Percentiles rank a stretch among this genome's conserved stretches.
Evolutionary conservation across 2,888 invertebrate species (phyloP).

Genomic region (Petrophora chlorosata): DNA sequence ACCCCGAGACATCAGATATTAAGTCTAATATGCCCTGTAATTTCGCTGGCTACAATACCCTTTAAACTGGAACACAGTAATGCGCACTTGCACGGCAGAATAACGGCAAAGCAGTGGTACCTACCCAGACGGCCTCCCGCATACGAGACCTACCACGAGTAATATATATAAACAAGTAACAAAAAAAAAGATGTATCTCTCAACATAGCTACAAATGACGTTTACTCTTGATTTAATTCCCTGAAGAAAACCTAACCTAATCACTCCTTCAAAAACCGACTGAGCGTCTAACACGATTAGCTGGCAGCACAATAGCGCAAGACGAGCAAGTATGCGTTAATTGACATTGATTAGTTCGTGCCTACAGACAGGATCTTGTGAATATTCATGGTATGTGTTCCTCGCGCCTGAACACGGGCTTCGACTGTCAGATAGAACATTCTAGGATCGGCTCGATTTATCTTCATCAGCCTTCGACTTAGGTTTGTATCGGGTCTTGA

Average conservation of each 20-base stretch:
- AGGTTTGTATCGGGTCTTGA: slow-evolving; percentile 3
- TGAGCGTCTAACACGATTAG: slow-evolving; percentile 28
- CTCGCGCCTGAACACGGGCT: slow-evolving; percentile 6
- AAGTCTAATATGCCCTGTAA: too few relatives aligned
- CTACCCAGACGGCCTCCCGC: too few relatives aligned
- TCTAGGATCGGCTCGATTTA: slow-evolving; percentile 4
- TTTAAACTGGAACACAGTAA: too few relatives aligned
- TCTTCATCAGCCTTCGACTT: slow-evolving; percentile 13
- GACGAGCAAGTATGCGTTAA: slow-evolving; percentile 41
- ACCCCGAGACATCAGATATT: too few relatives aligned
- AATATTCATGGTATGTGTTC: slow-evolving; percentile 43
- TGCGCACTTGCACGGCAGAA: too few relatives aligned
- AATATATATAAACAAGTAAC: too few relatives aligned
- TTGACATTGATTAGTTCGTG: slow-evolving; percentile 48
- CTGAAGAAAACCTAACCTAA: slow-evolving; percentile 22
- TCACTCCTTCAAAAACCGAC: slow-evolving; percentile 26
- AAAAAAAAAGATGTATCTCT: too few relatives aligned
- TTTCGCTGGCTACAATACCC: too few relatives aligned
- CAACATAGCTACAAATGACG: not conserved
- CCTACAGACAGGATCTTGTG: slow-evolving; percentile 33
- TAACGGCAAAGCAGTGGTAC: too few relatives aligned
- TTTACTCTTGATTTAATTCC: slow-evolving; percentile 2
- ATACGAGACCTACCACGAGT: too few relatives aligned
- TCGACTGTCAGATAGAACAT: slow-evolving; percentile 3
- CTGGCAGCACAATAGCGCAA: slow-evolving; percentile 15